These are phyloP conservation scores for Poeciliopsis turrubarensis DNA, from an alignment of 2,113 vertebrate species.

Conservation along the genomic window DNA sequence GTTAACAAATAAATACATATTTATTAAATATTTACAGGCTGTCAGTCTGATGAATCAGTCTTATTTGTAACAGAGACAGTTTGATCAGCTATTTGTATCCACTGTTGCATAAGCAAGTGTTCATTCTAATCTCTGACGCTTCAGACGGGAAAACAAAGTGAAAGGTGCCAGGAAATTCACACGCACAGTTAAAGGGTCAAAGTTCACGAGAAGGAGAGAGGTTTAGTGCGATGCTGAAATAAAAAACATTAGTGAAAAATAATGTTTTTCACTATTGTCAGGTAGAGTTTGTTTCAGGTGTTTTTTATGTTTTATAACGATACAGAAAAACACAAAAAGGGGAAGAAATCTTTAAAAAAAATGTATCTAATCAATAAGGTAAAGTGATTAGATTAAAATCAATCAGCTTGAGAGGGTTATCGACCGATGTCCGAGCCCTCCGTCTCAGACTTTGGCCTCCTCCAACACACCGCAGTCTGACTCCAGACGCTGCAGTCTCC, in stretches of 20 bases:
- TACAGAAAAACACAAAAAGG: background rate
- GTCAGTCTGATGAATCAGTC: background rate
- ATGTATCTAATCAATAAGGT: background rate
- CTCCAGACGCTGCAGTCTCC: background rate
- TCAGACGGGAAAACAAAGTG: slow-evolving; percentile 1
- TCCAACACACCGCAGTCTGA: background rate
- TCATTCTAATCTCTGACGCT: background rate
- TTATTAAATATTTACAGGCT: background rate
- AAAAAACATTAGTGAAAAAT: background rate
- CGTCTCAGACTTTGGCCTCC: slow-evolving; percentile 57
- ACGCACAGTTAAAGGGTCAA: background rate
- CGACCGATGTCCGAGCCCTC: background rate
- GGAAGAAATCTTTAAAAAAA: background rate
- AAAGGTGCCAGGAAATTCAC: slow-evolving; percentile 14
- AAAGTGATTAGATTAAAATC: slow-evolving; percentile 32
- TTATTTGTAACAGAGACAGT: background rate
- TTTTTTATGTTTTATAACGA: background rate
- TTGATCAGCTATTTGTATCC: background rate
- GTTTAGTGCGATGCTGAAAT: background rate
- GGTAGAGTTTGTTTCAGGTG: background rate
- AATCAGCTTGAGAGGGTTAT: background rate
- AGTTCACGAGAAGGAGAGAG: background rate
- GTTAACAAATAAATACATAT: too few relatives aligned
- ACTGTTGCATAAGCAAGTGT: background rate
- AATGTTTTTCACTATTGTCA: background rate